Base-by-base conservation (phyloP, 2,888 invertebrate species). In the Trissoscelio sp. region DNA sequence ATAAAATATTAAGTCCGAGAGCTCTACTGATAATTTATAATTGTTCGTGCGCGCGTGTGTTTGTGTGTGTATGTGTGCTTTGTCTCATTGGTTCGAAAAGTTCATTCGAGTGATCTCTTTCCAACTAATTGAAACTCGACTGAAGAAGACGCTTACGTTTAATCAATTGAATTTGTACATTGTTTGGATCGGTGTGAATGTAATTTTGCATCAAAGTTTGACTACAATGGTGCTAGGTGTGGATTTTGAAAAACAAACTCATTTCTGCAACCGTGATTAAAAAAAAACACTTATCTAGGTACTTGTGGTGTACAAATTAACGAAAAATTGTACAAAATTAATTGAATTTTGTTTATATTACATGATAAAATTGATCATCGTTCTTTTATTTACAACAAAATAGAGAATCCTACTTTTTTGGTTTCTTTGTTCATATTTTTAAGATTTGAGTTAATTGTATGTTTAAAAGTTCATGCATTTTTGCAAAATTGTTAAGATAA, bases 1-100 rank as follows among this genome's bases (percentile, higher is more conserved):
- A 53, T 55, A 44, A 31, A 28, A 18, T 4, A 18, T 67, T n/a
- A 44, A 67, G 55, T 55, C 55, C 53, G 39, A 39, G n/a, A 39
- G n/a, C 24, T n/a, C 7, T 42, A 18, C 16, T 58, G 51, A 72
- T 51, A 60, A 72, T 72, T 72, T 72, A 48, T 72, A 72, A 51
- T 51, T 60, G 51, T 44, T 24, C 37, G 58, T n/a, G n/a, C n/a
- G n/a, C n/a, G n/a, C n/a, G n/a, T n/a, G n/a, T n/a, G n/a, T n/a
- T n/a, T n/a, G n/a, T 48, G 7, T 28, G 6, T 34, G 34, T 34
- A 9, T 34, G 34, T 34, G 34, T 64, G 34, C 16, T 42, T 28
- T 14, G 24, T 51, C 39, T 37, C 3, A 57, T 58, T 48, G 34
- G 24, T 70, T 28, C 6, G 16, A 20, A 46, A 5, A 14, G 9